Percentiles rank a stretch among this genome's conserved stretches.
These are phyloP conservation scores for Pseudolycoriella hygida DNA, from an alignment of 2,888 invertebrate species.

Conservation along the genomic window DNA sequence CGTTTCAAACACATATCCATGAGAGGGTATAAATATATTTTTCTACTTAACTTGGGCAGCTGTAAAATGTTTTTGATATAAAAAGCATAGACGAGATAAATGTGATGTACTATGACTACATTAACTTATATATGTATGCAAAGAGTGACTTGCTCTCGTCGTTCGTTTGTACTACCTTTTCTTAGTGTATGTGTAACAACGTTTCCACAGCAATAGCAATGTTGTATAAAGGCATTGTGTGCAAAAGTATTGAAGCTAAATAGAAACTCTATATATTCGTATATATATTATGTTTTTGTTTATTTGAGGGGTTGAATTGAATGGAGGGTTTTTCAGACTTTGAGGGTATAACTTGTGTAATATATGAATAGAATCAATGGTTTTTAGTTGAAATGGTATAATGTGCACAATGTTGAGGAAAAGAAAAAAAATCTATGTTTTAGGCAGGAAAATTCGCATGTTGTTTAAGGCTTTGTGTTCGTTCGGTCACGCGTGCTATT, in stretches of 20 bases:
- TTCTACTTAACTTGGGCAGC: background rate
- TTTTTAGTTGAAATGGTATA: no score
- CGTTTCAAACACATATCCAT: no score
- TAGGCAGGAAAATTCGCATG: conserved; percentile 5
- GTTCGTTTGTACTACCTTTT: no score
- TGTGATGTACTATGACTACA: no score
- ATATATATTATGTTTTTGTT: no score
- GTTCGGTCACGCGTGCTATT: conserved; percentile 7
- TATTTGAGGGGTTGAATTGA: background rate
- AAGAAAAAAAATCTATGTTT: background rate
- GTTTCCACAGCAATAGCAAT: no score
- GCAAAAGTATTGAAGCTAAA: background rate
- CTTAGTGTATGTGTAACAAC: no score
- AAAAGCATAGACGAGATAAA: background rate
- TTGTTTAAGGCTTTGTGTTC: conserved; percentile 4
- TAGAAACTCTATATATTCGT: background rate
- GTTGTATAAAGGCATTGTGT: no score
- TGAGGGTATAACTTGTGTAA: background rate
- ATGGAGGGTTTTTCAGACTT: conserved; percentile 1
- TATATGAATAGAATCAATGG: conserved; percentile 1
- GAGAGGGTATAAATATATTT: no score
- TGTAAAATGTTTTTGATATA: conserved; percentile 2
- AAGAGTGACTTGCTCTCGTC: no score
- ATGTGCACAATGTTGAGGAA: no score
- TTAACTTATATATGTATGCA: no score